Evolutionary conservation across 2,113 vertebrate genomes (phyloP), one percentile per base, ranked within the genome.

Genomic region (Ageneiosus marmoratus): DNA sequence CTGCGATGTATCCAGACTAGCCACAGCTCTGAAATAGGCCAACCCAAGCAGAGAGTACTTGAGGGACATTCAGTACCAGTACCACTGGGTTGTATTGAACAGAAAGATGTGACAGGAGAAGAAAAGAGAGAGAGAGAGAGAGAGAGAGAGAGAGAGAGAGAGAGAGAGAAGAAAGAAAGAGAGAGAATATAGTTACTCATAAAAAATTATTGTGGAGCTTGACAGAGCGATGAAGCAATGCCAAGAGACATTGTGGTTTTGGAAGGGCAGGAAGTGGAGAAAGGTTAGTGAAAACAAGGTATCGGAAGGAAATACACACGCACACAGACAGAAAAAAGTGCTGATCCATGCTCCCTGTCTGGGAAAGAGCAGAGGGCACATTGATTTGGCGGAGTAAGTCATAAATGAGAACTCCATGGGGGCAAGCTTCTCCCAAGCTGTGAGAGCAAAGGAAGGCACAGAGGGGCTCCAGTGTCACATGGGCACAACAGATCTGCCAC

Each of bases 391-490:
- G 86, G 90, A 88, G 76, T 84, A 79, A 92, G 92, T 91, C 91
- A 92, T 92, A 93, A 94, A 94, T 95, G 91, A 93, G 93, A 94
- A 93, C 93, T 95, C 93, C 88, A 93, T 93, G 84, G 89, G 89
- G 88, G 90, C 90, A 87, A 92, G 63, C 34, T 77, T 20, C 78
- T 58, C 88, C 83, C 85, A 44, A 81, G 89, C 86, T 89, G 87
- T 88, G 90, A 82, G 69, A 74, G 29, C n/a, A 73, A 89, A 85
- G 88, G 82, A 82, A 84, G 87, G 88, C 48, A 15, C 44, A 80
- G n/a, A 56, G 53, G 37, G 63, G 85, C 78, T 89, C 89, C 88
- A 48, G 86, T 89, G 88, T 90, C 83, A 83, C 82, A 62, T 34
- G 46, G 48, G 46, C 82, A 75, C 32, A 69, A 60, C 16, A 15